Evolutionary conservation across 2,113 vertebrate species (phyloP), one percentile per base, ranked within the genome.

Genomic region (Turnix velox): DNA sequence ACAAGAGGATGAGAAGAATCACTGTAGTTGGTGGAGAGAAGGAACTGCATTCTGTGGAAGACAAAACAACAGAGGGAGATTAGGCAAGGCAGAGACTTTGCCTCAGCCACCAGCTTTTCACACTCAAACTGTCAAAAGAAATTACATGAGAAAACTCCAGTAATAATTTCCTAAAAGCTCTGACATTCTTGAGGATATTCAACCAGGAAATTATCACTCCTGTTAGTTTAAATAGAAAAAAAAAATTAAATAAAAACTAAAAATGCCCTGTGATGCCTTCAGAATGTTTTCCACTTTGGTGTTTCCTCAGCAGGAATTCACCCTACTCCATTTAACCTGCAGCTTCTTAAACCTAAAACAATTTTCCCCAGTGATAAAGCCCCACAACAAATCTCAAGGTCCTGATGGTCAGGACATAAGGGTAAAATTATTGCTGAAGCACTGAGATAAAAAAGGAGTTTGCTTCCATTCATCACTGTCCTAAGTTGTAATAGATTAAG

Each of bases 21-120:
- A 99, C 99, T 0, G 99, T 99, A 10, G 99, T 98, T 48, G 99
- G 99, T 0, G 99, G 99, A 46, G 99, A 99, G 96, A 99, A 99
- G 91, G 97, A 98, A 88, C 99, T 99, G 98, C 99, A 99, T 93
- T 99, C 99, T 99, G 97, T 12, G 86, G 86, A 90, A 94, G 48
- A 86, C 39, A 95, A 85, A 94, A 90, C 54, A 93, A 48, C 1
- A 1, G 45, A 58, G 2, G 74, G 33, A 37, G 28, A 82, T 9
- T 18, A 49, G n/a, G 33, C 39, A 68, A 61, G 2, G 54, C 71
- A 87, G 54, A 61, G 91, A 20, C 48, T 91, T 49, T 39, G 18
- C 81, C 81, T 59, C 52, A 55, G 13, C 14, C 37, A 57, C 0
- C 0, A 54, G 45, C 37, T 89, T 85, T 52, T 43, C 14, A 19